Evolutionary conservation across 1,140 invertebrate species (phyloP).

Genomic region (Palaemon carinicauda): DNA sequence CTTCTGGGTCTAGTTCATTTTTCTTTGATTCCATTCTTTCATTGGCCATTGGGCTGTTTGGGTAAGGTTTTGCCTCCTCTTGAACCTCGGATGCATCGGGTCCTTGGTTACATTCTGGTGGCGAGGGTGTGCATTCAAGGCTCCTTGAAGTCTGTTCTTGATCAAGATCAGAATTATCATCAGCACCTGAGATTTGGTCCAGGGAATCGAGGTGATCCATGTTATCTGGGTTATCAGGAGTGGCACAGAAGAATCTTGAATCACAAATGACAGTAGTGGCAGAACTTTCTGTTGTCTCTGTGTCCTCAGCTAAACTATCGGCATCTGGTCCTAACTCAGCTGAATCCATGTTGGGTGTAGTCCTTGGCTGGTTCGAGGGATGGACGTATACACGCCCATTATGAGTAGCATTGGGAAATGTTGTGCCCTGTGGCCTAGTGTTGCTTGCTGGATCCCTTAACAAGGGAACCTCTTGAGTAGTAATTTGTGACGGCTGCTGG

Average conservation of each 20-base stretch:
- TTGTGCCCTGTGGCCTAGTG: neutral
- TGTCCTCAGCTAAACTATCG: slow-evolving; percentile 13
- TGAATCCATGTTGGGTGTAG: neutral
- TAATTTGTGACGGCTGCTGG: neutral
- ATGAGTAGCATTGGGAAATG: neutral
- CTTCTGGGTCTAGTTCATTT: too few relatives aligned
- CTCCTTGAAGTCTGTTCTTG: neutral
- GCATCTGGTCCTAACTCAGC: neutral
- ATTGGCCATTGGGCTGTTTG: neutral
- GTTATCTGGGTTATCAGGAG: neutral
- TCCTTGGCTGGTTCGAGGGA: neutral
- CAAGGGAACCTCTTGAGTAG: neutral
- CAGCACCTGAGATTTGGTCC: neutral
- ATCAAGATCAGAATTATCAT: neutral
- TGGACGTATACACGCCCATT: neutral
- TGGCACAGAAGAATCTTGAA: slow-evolving; percentile 13
- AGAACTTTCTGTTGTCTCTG: neutral
- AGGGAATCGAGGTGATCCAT: neutral
- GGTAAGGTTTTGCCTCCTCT: neutral
- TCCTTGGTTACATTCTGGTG: neutral
- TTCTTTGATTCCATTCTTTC: too few relatives aligned
- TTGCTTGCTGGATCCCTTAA: neutral
- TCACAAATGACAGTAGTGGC: slow-evolving; percentile 21
- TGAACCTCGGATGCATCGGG: too few relatives aligned
- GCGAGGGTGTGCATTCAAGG: neutral